Base-by-base conservation (phyloP, 1,140 invertebrate genomes). In the Cylas formicarius region DNA sequence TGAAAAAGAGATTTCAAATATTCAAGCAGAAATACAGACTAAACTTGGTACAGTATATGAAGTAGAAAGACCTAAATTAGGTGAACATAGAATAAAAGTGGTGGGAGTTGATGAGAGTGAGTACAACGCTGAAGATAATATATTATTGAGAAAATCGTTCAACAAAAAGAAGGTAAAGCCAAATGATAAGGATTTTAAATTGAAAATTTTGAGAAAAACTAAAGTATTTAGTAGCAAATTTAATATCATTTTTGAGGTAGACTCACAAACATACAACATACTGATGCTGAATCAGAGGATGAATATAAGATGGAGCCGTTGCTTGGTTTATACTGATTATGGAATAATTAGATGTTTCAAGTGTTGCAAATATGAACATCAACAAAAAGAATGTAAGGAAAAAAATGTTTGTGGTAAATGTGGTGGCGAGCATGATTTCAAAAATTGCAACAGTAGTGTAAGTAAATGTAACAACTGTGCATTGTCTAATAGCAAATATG, bases 401-500 rank as follows among this genome's bases (percentile, higher is more conserved):
- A 21, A 36, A 13, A 34, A 20, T n/a, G n/a, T 34, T 6, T 35
- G 27, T 14, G 13, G 17, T 14, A 32, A 43, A 39, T 43, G 38
- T 41, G 11, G 21, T 31, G 40, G 20, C 3, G 19, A 33, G 7
- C 40, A 43, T 43, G 40, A 33, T 19, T 8, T 19, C 14, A 22
- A 13, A 22, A 31, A 34, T 14, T 34, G 31, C 20, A 9, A 36
- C 14, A 18, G 20, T 16, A 17, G 24, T 11, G 10, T 4, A 19
- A 7, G n/a, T 33, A 33, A 32, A 26, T 33, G 31, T 35, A 14
- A 10, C 9, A 34, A 43, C 14, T 43, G 40, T 43, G 14, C 23
- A 21, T 17, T 27, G 31, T 43, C 28, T 9, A 43, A 43, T 34
- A n/a, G 34, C 21, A 43, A 37, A 10, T 43, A 38, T 43, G 40